Percentiles rank a stretch among this genome's conserved stretches.
These are phyloP conservation scores for Brachyhypopomus occidentalis DNA, from an alignment of 2,113 vertebrate genomes.

Conservation along the genomic window DNA sequence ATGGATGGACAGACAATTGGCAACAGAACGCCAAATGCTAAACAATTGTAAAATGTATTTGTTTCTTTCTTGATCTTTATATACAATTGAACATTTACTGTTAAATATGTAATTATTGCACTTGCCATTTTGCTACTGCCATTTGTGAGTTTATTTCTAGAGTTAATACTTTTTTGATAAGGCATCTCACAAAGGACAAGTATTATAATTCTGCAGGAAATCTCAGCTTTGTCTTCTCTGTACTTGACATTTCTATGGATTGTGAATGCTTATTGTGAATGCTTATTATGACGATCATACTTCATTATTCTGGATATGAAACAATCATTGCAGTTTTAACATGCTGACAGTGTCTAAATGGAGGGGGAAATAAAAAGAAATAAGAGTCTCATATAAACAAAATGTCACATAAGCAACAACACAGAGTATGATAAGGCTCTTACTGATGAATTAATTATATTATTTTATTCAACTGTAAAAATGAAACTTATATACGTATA, in stretches of 20 bases:
- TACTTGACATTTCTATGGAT: conserved; percentile 71
- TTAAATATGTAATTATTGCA: conserved; percentile 48
- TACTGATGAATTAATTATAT: conserved; percentile 57
- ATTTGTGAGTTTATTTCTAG: conserved; percentile 48
- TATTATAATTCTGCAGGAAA: conserved; percentile 55
- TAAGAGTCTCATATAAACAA: conserved; percentile 57
- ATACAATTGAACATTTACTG: conserved; percentile 11
- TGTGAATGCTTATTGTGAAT: conserved; percentile 62
- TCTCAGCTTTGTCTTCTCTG: conserved; percentile 51
- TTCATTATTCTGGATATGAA: conserved; percentile 62
- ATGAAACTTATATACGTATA: conserved; percentile 20
- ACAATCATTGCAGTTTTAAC: conserved; percentile 60
- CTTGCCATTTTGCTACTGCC: conserved; percentile 37
- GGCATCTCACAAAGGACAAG: conserved; percentile 56
- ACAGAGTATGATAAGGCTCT: conserved; percentile 52
- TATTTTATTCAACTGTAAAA: conserved; percentile 31
- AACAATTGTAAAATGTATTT: too few species aligned
- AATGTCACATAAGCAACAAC: conserved; percentile 48
- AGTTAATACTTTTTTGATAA: conserved; percentile 53
- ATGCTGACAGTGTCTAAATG: conserved; percentile 42
- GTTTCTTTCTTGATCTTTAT: conserved; percentile 10
- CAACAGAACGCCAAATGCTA: too few species aligned
- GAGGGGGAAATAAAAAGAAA: conserved; percentile 40
- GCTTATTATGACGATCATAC: conserved; percentile 60
- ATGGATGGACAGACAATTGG: too few species aligned